These are phyloP conservation scores for Oscheius sp. DNA, from an alignment of 2,888 invertebrate genomes.

Conservation along the genomic window DNA sequence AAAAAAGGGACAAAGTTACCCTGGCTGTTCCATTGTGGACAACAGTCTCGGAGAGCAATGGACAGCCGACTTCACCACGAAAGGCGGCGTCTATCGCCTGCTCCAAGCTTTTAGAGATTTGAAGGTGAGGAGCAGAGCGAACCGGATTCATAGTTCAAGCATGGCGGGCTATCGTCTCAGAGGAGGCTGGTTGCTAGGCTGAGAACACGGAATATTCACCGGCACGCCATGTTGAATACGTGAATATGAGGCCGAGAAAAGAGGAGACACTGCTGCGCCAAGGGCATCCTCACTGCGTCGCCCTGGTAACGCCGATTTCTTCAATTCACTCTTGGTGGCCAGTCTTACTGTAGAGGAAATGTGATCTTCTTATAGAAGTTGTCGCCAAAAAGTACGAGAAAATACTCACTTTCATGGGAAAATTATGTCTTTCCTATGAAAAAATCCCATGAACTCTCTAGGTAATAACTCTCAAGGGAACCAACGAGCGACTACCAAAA, in stretches of 20 bases:
- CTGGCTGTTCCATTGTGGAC: not conserved
- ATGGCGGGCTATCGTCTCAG: conserved; percentile 3
- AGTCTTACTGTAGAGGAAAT: no score
- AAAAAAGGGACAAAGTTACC: not conserved
- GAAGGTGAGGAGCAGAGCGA: conserved; percentile 15
- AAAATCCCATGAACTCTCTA: no score
- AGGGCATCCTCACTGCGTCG: not conserved
- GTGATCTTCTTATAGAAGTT: no score
- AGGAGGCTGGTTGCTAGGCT: conserved; percentile 26
- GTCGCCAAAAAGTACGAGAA: no score
- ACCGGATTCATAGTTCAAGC: conserved; percentile 10
- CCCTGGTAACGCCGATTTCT: not conserved
- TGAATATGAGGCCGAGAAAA: conserved; percentile 11
- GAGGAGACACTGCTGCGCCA: not conserved
- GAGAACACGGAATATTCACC: conserved; percentile 26
- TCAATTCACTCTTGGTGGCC: no score
- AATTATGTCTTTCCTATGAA: no score
- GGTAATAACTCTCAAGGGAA: no score
- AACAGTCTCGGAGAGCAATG: not conserved
- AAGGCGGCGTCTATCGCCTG: conserved; percentile 20
- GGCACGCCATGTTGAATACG: conserved; percentile 27
- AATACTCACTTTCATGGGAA: no score
- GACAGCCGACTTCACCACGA: not conserved
- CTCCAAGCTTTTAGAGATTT: not conserved
- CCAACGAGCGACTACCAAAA: no score